These are phyloP conservation scores for Palythoa heliodiscus DNA, from an alignment of 92 coral and sea anemone species.

Conservation along the genomic window DNA sequence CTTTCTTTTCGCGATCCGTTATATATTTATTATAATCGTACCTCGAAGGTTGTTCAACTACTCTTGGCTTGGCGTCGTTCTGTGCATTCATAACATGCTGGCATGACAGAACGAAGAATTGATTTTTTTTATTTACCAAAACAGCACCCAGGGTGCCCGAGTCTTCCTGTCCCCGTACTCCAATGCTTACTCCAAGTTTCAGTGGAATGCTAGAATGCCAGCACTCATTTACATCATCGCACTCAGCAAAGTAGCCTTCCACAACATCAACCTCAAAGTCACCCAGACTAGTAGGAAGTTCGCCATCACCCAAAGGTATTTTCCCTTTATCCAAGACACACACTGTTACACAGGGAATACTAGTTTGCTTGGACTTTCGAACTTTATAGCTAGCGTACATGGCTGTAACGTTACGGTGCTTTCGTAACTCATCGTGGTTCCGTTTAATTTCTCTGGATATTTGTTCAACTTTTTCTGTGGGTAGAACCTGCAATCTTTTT, in stretches of 20 bases:
- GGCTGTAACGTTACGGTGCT: not conserved
- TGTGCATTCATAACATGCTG: not conserved
- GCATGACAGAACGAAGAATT: not conserved
- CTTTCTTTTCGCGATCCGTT: not conserved
- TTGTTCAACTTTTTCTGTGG: too few species aligned
- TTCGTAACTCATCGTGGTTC: too few species aligned
- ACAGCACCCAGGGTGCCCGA: too few species aligned
- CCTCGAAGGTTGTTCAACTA: not conserved
- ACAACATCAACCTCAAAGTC: not conserved
- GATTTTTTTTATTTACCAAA: not conserved
- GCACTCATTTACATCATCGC: too few species aligned
- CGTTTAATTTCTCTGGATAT: too few species aligned
- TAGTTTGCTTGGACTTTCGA: not conserved
- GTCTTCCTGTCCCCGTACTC: not conserved
- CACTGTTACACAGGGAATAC: not conserved
- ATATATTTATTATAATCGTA: not conserved
- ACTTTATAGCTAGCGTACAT: not conserved
- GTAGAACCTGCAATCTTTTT: not conserved
- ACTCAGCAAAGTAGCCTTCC: not conserved
- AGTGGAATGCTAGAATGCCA: not conserved
- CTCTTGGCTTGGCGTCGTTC: not conserved
- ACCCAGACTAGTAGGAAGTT: not conserved
- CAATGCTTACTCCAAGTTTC: slow-evolving; percentile 11
- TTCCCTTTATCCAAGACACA: not conserved
- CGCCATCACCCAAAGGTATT: not conserved